phyloP scores from a whole-genome alignment of 2,888 invertebrate genomes.

The Tenthredo mesomela region DNA sequence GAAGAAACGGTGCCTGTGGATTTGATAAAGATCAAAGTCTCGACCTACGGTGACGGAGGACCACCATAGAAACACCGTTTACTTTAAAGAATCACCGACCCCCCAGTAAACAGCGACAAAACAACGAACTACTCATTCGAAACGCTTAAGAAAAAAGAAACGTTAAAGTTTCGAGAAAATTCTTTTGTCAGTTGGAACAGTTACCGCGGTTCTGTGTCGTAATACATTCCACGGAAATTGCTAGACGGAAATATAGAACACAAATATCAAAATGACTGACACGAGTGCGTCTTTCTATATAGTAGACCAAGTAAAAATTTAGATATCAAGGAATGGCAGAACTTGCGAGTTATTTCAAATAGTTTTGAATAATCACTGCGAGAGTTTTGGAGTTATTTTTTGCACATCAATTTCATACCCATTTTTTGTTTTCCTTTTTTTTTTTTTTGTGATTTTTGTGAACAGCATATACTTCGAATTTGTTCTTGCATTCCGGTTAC shows the following conservation, averaged over 20 bases:
- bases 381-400: background rate
- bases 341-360: background rate
- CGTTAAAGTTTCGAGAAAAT: background rate
- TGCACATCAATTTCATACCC: background rate
- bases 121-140: background rate
- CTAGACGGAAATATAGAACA: background rate
- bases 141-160: background rate
- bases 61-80: slow-evolving; percentile 26
- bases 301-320: background rate
- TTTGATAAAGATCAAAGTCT: slow-evolving; percentile 46
- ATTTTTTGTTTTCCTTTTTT: background rate
- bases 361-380: background rate
- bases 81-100: slow-evolving; percentile 4
- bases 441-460: background rate
- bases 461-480: background rate
- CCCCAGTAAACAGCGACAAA: background rate
- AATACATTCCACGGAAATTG: background rate
- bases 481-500: background rate
- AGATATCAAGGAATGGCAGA: background rate
- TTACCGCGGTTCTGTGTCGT: background rate
- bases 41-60: slow-evolving; percentile 1
- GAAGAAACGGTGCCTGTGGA: slow-evolving; percentile 10
- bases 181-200: background rate
- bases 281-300: background rate
- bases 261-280: background rate